Base-by-base conservation (phyloP, 2,797 vertebrate species). In the Microctenopoma steveboyesi region DNA sequence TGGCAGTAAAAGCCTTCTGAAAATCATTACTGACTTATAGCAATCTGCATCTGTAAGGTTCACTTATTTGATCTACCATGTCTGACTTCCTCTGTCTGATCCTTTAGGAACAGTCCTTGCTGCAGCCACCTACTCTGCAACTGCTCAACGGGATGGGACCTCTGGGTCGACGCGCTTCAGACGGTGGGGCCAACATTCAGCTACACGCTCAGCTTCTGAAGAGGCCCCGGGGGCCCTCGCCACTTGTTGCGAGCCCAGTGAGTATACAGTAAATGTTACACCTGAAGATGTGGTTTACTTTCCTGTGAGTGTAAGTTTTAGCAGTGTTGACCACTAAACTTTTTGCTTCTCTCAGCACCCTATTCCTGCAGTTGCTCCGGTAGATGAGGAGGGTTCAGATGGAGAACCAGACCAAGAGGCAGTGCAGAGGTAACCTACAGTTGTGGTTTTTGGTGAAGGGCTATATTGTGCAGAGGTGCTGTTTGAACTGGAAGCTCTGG, bases 331-430 rank as follows among this genome's bases (percentile, higher is more conserved):
- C 76, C 13, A 12, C 4, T 71, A 1, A 69, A 69, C 56, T 57
- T 40, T 75, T 43, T 82, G 14, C 72, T 77, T 83, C 80, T 78
- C 79, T 35, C 85, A 94, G 93, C 93, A 99, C 92, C 97, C 97
- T 33, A 98, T 98, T 64, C 95, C 96, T 22, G 96, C 95, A 0
- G 97, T 99, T 51, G 96, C 97, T 74, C 97, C 98, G 0, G 98
- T 99, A 92, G 98, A 99, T n/a, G 98, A 99, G 90, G 98, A 99
- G 91, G 96, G 96, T 80, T 99, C 98, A 0, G 98, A 99, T 0
- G 97, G 97, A 79, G 98, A 99, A 86, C 98, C 98, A 0, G 97
- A 99, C 74, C 98, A 98, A 85, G 98, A 99, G 74, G 98, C 98
- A 8, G 98, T 98, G 86, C 97, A 99, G 94, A 98, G 98, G 98